phyloP scores from a whole-genome alignment of 1,140 invertebrate genomes.

The Brachionus calyciflorus region DNA sequence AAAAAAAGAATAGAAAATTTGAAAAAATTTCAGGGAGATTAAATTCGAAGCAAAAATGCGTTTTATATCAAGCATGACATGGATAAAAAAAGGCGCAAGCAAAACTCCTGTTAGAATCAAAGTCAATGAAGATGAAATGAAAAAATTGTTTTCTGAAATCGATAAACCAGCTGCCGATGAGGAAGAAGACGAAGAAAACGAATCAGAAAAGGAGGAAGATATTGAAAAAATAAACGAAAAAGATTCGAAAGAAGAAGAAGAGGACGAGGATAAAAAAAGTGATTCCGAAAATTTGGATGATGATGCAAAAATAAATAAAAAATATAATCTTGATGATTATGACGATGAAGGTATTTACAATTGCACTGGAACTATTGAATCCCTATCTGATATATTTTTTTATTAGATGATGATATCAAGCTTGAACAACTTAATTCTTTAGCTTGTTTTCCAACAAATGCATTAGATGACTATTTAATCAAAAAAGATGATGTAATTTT shows the following conservation, averaged over 20 bases:
- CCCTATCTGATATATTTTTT: background rate
- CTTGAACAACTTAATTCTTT: conserved; percentile 3
- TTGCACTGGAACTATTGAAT: background rate
- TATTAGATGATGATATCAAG: conserved; percentile 32
- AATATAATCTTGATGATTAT: conserved; percentile 42
- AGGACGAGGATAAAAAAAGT: background rate
- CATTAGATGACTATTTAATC: background rate
- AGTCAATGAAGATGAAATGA: conserved; percentile 39
- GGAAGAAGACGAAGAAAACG: background rate
- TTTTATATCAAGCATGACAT: conserved; percentile 42
- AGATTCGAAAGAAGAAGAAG: background rate
- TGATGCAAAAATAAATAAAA: conserved; percentile 21
- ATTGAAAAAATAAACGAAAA: background rate
- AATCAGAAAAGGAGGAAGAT: background rate
- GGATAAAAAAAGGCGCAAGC: conserved; percentile 42
- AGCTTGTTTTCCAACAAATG: conserved; percentile 14
- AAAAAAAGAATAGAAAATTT: background rate
- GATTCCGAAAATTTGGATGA: background rate
- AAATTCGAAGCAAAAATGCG: too few relatives aligned
- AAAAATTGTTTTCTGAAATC: conserved; percentile 20
- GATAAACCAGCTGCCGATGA: background rate
- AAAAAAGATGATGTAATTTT: conserved; percentile 43
- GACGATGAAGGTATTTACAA: background rate
- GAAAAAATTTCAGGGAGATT: background rate
- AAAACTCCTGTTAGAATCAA: conserved; percentile 38